These are phyloP conservation scores for Bos taurus DNA, from an alignment of 2,113 vertebrate species.

Conservation along the genomic window ARS-UCD2.0 NC_037357.1:98602001-98602500, in stretches of 20 bases:
- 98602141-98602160: neutral
- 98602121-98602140: neutral
- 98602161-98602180: neutral
- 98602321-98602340: neutral
- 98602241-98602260: neutral
- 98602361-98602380: neutral
- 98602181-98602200: neutral
- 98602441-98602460: neutral
- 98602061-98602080: neutral
- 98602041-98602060: neutral
- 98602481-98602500: neutral
- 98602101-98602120: neutral
- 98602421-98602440: too few species aligned
- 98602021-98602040: neutral
- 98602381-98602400: neutral
- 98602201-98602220: neutral
- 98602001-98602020: neutral
- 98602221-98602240: neutral
- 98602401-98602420: neutral
- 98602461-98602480: neutral
- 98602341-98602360: neutral
- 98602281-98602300: neutral
- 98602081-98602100: neutral
- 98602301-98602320: neutral
- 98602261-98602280: neutral